phyloP scores from a whole-genome alignment of 2,888 invertebrate genomes.

The Xestia ashworthii region DNA sequence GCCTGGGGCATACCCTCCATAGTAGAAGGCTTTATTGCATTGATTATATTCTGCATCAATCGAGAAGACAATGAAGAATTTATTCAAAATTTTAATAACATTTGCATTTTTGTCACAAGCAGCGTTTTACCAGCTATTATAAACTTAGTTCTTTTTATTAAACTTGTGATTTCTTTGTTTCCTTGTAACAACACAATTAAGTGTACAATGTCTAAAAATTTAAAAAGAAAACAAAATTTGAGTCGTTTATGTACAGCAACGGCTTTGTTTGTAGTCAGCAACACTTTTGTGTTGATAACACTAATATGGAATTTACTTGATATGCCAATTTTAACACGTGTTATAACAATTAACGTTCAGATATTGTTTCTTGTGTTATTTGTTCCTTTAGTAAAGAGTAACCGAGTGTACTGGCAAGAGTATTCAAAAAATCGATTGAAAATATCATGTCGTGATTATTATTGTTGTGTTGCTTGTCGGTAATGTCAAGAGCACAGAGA shows the following conservation, averaged over 20 bases:
- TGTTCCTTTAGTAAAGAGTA: slow-evolving; percentile 29
- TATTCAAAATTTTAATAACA: background rate
- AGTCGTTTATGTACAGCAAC: slow-evolving; percentile 20
- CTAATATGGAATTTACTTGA: slow-evolving; percentile 13
- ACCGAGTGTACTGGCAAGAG: slow-evolving; percentile 6
- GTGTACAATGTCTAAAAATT: background rate
- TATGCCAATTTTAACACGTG: background rate
- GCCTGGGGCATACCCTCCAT: slow-evolving; percentile 37
- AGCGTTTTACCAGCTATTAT: slow-evolving; percentile 1
- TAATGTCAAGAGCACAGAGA: background rate
- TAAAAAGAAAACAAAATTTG: background rate
- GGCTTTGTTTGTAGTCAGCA: slow-evolving; percentile 23
- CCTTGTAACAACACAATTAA: background rate
- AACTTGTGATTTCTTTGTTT: slow-evolving; percentile 13
- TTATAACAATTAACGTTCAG: slow-evolving; percentile 7
- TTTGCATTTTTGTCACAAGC: background rate
- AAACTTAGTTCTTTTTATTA: slow-evolving; percentile 22
- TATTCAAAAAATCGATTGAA: slow-evolving; percentile 6
- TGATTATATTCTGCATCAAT: background rate
- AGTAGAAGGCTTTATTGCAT: background rate
- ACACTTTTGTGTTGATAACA: slow-evolving; percentile 5
- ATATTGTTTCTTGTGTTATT: slow-evolving; percentile 9
- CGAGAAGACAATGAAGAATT: background rate
- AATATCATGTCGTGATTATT: background rate
- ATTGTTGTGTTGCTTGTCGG: slow-evolving; percentile 1